Base-by-base conservation (phyloP, 2,113 vertebrate genomes). In the Serilophus lunatus region DNA sequence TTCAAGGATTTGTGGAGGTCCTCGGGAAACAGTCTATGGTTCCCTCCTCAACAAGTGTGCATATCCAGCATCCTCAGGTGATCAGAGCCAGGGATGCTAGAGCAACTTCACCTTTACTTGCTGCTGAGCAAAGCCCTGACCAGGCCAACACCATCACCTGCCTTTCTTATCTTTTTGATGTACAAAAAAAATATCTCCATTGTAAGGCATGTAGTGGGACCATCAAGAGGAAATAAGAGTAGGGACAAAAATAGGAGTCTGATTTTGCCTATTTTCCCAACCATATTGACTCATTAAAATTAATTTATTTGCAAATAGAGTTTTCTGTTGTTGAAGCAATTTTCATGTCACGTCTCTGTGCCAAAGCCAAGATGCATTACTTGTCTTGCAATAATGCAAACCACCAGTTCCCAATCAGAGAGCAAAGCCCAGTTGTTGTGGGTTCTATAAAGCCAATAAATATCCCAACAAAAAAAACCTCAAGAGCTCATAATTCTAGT, bases 361-460 rank as follows among this genome's bases (percentile, higher is more conserved):
- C 35, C 0, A 0, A 66, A 94, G 44, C 42, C 65, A 78, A 80
- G 57, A 35, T 47, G 4, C n/a, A 49, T 88, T 45, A 28, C 90
- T 93, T 90, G 35, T 66, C 71, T 77, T 77, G 33, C 85, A 77
- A 7, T 77, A 91, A 60, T 65, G 53, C 80, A 86, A 92, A 86
- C 33, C 65, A 68, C 72, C 80, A 45, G 45, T 64, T 91, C 40
- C 28, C 79, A 79, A 4, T 12, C 44, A 72, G 61, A 76, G 56
- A 81, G 65, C 38, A 93, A 71, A 85, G 33, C 79, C 53, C 72
- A 45, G 3, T 13, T 82, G 31, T 81, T 63, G 40, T 75, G 50
- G 36, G 26, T 87, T 28, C 50, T 61, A 38, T 33, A 57, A 81
- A 87, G 63, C 63, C 72, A 92, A 91, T 70, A 82, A 38, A 53